Evolutionary conservation across 1,140 invertebrate species (phyloP).

Genomic region (Capitella teleta): DNA sequence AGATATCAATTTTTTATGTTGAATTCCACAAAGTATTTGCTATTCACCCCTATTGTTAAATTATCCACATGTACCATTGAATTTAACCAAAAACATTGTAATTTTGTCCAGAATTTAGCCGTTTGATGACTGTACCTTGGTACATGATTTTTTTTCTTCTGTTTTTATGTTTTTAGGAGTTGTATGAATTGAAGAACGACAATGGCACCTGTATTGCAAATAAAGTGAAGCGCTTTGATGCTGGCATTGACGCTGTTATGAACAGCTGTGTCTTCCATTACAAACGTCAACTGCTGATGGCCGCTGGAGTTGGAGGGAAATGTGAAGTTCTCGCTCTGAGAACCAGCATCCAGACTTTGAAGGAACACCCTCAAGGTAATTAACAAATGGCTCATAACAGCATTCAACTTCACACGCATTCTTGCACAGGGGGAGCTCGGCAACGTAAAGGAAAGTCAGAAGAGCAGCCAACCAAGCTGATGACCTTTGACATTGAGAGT

Average conservation of each 20-base stretch:
- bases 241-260: slow-evolving; percentile 80
- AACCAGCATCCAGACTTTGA: slow-evolving; percentile 49
- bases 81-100: too few species aligned
- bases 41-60: too few species aligned
- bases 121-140: too few species aligned
- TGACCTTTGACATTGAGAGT: slow-evolving; percentile 43
- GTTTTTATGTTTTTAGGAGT: slow-evolving; percentile 57
- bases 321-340: slow-evolving; percentile 79
- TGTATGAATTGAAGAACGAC: slow-evolving; percentile 77
- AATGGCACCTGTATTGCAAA: slow-evolving; percentile 67
- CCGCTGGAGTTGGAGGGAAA: slow-evolving; percentile 79
- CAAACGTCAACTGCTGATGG: slow-evolving; percentile 62
- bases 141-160: too few species aligned
- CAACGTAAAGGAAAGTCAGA: too few species aligned
- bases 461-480: slow-evolving; percentile 13
- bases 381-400: too few species aligned
- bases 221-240: slow-evolving; percentile 76
- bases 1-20: too few species aligned
- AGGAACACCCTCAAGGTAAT: slow-evolving; percentile 17
- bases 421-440: too few species aligned
- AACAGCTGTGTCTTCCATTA: slow-evolving; percentile 60
- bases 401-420: too few species aligned
- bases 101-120: too few species aligned
- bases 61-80: too few species aligned
- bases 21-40: too few species aligned